A percentile compares a stretch with the other conserved stretches of the same genome.
Conservation (phyloP, 2,113 vertebrate genomes). For the Platichthys flesus region DNA sequence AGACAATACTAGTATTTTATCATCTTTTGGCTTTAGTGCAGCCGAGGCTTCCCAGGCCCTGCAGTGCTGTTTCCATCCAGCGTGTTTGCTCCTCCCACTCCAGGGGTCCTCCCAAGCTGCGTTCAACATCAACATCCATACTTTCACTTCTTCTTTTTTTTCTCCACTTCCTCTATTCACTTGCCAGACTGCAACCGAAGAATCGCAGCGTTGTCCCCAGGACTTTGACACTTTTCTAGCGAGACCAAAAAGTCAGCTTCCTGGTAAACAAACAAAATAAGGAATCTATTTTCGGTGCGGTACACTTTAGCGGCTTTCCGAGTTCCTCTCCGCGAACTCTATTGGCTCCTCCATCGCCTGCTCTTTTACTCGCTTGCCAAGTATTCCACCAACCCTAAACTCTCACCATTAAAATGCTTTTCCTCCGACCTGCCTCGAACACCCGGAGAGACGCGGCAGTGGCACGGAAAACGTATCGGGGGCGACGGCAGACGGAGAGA, state of each 20-base stretch:
- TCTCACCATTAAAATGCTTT: slow-evolving; percentile 43
- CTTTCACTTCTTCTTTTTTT: slow-evolving; percentile 10
- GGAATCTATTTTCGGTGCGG: slow-evolving; percentile 65
- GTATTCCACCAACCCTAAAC: slow-evolving; percentile 36
- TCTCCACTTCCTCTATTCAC: slow-evolving; percentile 28
- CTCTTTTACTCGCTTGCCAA: slow-evolving; percentile 36
- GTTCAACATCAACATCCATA: slow-evolving; percentile 35
- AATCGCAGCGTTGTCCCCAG: slow-evolving; percentile 49
- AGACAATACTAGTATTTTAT: slow-evolving; percentile 76
- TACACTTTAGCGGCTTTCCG: slow-evolving; percentile 53
- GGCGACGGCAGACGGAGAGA: not conserved
- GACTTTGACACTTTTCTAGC: slow-evolving; percentile 64
- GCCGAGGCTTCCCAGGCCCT: slow-evolving; percentile 46
- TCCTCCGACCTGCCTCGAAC: slow-evolving; percentile 26
- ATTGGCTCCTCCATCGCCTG: slow-evolving; percentile 31
- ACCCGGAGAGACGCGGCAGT: slow-evolving; percentile 36
- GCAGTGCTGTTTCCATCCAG: slow-evolving; percentile 54
- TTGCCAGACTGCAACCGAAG: slow-evolving; percentile 29
- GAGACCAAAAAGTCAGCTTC: slow-evolving; percentile 51
- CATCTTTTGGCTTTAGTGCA: slow-evolving; percentile 69
- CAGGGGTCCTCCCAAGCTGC: slow-evolving; percentile 50
- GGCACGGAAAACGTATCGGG: slow-evolving; percentile 49
- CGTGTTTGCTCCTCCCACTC: slow-evolving; percentile 54
- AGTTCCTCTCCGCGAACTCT: slow-evolving; percentile 33
- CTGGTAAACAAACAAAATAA: slow-evolving; percentile 67